Evolutionary conservation across 2,888 invertebrate genomes (phyloP), one percentile per base, ranked within the genome.

Genomic region (Napeogenes sylphis): DNA sequence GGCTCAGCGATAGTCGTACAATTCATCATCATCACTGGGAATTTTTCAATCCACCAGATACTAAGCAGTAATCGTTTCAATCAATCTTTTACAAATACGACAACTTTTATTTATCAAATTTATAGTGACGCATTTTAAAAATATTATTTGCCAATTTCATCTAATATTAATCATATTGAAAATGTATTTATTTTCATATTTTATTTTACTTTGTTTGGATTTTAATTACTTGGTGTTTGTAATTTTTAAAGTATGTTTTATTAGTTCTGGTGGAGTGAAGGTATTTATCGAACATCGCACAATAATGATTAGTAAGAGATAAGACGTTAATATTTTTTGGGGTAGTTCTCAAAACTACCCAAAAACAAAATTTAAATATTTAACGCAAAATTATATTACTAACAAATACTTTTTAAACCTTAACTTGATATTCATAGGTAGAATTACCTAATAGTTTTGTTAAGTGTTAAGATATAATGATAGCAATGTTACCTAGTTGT

Each of bases 21-120:
- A 92, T 95, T 70, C 95, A 96, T 79, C 93, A 95, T 73, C 95
- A 96, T 80, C 96, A 96, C 74, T 96, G 96, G 96, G 96, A 96
- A 81, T 96, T 94, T 82, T 95, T 96, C 74, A 96, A 96, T 87
- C 96, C 96, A 12, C 96, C 96, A 8, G 93, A 93, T 66, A 92
- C 90, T 47, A 91, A 92, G 58, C 84, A 84, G 62, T 88, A 75
- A 83, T 46, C 42, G 4, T 69, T 61, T 6, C 5, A 47, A 35
- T 53, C 12, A 3, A 8, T 42, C 42, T 42, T 8, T 42, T 42
- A 10, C 42, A 12, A 12, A 42, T 42, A 42, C 5, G 42, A 10
- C 6, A 42, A 42, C 5, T 10, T 10, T 42, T 42, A 42, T 10
- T 10, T 10, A 10, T 42, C 10, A 12, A 42, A 42, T 10, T 42